These are phyloP conservation scores for Drosophila biarmipes DNA, from an alignment of 1,140 invertebrate genomes.

Conservation along the genomic window DNA sequence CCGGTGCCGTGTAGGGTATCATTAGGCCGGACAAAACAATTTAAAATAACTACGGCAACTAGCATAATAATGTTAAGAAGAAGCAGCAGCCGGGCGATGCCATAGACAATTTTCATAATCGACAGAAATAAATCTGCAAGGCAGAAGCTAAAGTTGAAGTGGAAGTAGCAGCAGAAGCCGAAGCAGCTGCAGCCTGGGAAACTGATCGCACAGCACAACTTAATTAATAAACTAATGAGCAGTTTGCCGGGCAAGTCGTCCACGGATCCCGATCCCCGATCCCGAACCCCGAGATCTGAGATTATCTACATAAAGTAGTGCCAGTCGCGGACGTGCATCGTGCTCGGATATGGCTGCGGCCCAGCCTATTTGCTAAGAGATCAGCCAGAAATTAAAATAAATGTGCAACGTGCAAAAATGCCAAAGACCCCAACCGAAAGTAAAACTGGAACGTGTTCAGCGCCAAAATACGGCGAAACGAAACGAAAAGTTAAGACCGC, in stretches of 20 bases:
- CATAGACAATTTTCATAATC: slow-evolving; percentile 81
- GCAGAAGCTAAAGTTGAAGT: slow-evolving; percentile 20
- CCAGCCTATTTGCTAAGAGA: slow-evolving; percentile 67
- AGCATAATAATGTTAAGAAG: slow-evolving; percentile 75
- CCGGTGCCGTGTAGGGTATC: slow-evolving; percentile 68
- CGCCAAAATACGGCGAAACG: slow-evolving; percentile 25
- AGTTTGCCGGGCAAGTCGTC: slow-evolving; percentile 60
- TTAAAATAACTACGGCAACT: slow-evolving; percentile 82
- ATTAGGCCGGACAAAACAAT: slow-evolving; percentile 80
- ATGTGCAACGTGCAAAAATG: slow-evolving; percentile 80
- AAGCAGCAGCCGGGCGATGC: slow-evolving; percentile 22
- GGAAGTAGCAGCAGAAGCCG: slow-evolving; percentile 16
- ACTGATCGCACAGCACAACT: slow-evolving; percentile 62
- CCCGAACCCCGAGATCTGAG: slow-evolving; percentile 30
- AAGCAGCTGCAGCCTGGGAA: slow-evolving; percentile 47
- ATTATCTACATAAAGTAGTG: slow-evolving; percentile 59
- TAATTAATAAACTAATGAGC: slow-evolving; percentile 84
- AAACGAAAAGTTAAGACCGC: slow-evolving; percentile 17
- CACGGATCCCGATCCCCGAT: slow-evolving; percentile 10
- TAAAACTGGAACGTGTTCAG: slow-evolving; percentile 60
- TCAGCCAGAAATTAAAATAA: slow-evolving; percentile 73
- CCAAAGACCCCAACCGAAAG: slow-evolving; percentile 47
- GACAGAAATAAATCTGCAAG: slow-evolving; percentile 76
- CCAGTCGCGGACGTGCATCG: slow-evolving; percentile 36
- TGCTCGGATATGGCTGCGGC: slow-evolving; percentile 20